Conservation (phyloP, 2,113 vertebrate genomes). For the Nothobranchius furzeri region DNA sequence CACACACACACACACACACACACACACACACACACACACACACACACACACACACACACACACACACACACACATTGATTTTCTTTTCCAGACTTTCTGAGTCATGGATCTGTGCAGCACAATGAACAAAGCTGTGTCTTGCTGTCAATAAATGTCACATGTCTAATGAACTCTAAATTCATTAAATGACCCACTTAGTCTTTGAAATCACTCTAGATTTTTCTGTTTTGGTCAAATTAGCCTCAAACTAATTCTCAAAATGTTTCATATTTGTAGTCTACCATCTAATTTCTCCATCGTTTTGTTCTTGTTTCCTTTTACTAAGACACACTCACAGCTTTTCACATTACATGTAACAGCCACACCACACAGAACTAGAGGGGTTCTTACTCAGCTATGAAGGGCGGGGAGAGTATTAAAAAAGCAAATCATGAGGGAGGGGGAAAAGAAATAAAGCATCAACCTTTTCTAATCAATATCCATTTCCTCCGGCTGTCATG, state of each 20-base stretch:
- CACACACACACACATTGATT: conserved; percentile 13
- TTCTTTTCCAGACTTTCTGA: conserved; percentile 15
- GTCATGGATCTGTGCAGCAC: conserved; percentile 14
- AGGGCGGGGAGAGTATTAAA: conserved; percentile 37
- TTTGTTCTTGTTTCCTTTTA: not conserved
- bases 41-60: not conserved
- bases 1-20: conserved; percentile 1
- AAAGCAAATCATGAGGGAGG: conserved; percentile 25
- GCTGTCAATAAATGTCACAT: conserved; percentile 16
- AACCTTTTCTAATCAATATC: conserved; percentile 83
- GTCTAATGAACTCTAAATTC: not conserved
- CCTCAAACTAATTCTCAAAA: conserved; percentile 1
- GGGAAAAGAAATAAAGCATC: conserved; percentile 25
- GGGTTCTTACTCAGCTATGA: conserved; percentile 17
- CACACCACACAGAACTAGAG: conserved; percentile 30
- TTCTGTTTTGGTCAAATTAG: conserved; percentile 4
- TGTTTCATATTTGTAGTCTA: conserved; percentile 6
- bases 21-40: not conserved
- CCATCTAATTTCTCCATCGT: not conserved
- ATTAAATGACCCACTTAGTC: conserved; percentile 9
- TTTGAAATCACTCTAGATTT: not conserved
- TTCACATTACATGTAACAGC: conserved; percentile 60
- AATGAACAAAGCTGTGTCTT: conserved; percentile 14
- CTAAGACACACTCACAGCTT: conserved; percentile 65
- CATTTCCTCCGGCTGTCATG: conserved; percentile 80